Evolutionary conservation across 2,797 vertebrate species (phyloP), one percentile per base, ranked within the genome.

Genomic region (Intellagama lesueurii): DNA sequence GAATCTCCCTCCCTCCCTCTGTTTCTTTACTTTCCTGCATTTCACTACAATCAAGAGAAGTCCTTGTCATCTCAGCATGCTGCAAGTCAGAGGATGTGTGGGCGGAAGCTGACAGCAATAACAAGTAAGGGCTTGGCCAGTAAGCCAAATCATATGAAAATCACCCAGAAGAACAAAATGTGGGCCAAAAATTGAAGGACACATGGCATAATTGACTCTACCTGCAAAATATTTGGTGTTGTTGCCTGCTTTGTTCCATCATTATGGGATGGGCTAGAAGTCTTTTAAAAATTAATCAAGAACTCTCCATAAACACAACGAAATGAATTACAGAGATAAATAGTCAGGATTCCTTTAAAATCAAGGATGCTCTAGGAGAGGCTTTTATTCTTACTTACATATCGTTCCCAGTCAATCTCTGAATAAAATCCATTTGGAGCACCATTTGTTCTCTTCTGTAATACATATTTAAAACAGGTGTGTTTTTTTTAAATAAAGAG

Each of bases 391-490:
- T 14, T 95, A 98, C 99, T 98, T 95, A 99, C 99, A 0, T 99
- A 99, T 98, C 99, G 97, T 96, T 99, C 98, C 99, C 99, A 99
- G 97, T 99, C 99, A 68, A 99, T 99, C 97, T 99, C 99, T 0
- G 99, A 98, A 22, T 99, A 99, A 96, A 99, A 99, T 94, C 99
- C 99, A 93, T 99, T 99, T 0, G 98, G 98, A 72, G 99, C 99
- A 44, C 99, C 99, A 0, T 99, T 99, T 35, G 98, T 96, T 96
- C 98, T 99, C 97, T 98, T 99, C 99, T 99, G 95, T 40, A 93
- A 96, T 91, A 94, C 89, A 96, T 75, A 22, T 86, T 69, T 92
- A 95, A 93, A 93, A 56, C 93, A 73, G 78, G 78, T 91, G 47
- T 56, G 85, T 7, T 0, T 0, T 3, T 19, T 0, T 0, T 2